Evolutionary conservation across 2,888 invertebrate genomes (phyloP), one percentile per base, ranked within the genome.

Genomic region (Cheilosia vernalis): DNA sequence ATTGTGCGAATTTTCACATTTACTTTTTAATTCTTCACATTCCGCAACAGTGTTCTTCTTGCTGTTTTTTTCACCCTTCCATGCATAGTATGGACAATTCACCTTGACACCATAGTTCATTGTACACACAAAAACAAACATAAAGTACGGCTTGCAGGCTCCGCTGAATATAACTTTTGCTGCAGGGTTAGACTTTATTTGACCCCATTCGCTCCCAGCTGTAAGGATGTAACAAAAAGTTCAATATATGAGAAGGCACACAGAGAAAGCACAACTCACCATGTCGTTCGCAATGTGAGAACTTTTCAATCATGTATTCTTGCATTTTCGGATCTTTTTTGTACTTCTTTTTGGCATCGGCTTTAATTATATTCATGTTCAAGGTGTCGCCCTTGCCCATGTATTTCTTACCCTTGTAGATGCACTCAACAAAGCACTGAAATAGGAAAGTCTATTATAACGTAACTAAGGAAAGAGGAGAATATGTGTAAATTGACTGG

Each of bases 351-450:
- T 89, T 89, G 0, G 89, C 90, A 58, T 89, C 88, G 5, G 87
- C 44, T 30, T 87, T 88, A 1, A 89, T 88, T 87, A 89, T 89
- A 37, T 89, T 89, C 89, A 89, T 90, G 5, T 90, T 89, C 19
- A 89, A 83, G 7, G 76, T 85, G 9, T 90, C 89, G 30, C 87
- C 87, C 33, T 90, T 90, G 4, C 88, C 88, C 0, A 90, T 81
- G 24, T 89, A 90, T 37, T 90, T 90, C 37, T 87, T 88, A 30
- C 87, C 84, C 72, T 90, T 90, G 19, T 88, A 89, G 1, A 88
- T 0, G 4, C 89, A 89, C 83, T 90, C 89, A 0, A 89, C 78
- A 2, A 90, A 85, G 15, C 90, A 89, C 89, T 89, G 30, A 40
- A 40, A 42, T n/a, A 47, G 4, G 5, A 10, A 10, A 10, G 42